phyloP scores from a whole-genome alignment of 2,797 vertebrate genomes.

The Meda fulgida region DNA sequence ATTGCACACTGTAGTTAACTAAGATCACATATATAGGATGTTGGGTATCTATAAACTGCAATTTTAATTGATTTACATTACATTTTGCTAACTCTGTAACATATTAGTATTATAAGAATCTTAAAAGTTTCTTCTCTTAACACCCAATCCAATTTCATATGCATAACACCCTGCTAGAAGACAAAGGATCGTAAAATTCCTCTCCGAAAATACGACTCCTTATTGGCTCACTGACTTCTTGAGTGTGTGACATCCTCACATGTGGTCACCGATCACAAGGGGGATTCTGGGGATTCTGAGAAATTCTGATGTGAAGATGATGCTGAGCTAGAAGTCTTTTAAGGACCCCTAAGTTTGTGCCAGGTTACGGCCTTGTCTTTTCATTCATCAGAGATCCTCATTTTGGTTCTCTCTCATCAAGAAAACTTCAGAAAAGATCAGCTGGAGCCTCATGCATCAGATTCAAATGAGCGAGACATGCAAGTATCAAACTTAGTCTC shows the following conservation, averaged over 20 bases:
- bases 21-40: slow-evolving; percentile 2
- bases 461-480: background rate
- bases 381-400: background rate
- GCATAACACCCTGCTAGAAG: background rate
- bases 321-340: background rate
- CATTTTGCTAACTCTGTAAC: background rate
- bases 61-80: background rate
- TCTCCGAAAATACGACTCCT: background rate
- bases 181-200: background rate
- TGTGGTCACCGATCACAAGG: background rate
- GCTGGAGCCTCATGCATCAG: background rate
- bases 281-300: background rate
- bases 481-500: slow-evolving; percentile 7
- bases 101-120: background rate
- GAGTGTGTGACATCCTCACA: background rate
- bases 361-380: background rate
- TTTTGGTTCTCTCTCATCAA: background rate
- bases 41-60: background rate
- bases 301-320: background rate
- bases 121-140: background rate
- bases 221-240: background rate
- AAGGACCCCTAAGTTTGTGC: background rate
- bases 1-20: background rate
- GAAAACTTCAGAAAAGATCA: background rate
- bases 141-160: background rate